Percentiles rank a stretch among this genome's conserved stretches.
Conservation (phyloP, 2,888 invertebrate species). For the Drosophila ustulata region DNA sequence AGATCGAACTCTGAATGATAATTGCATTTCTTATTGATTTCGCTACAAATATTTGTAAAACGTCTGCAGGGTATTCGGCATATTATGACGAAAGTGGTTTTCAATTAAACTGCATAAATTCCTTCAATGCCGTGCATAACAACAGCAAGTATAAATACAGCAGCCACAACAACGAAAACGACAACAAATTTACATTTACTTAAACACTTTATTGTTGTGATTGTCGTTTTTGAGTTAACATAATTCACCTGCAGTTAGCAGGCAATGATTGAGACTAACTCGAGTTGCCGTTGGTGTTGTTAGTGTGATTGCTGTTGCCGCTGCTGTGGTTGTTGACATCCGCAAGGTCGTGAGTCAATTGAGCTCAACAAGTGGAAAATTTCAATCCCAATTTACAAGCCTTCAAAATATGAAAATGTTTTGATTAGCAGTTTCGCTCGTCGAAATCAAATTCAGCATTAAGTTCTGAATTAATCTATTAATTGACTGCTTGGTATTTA, state of each 20-base stretch:
- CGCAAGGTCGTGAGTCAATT: slow-evolving; percentile 53
- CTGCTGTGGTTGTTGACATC: slow-evolving; percentile 36
- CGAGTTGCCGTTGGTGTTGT: slow-evolving; percentile 8
- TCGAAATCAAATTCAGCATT: neutral
- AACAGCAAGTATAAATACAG: slow-evolving; percentile 32
- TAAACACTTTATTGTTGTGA: slow-evolving; percentile 40
- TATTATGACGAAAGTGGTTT: slow-evolving; percentile 44
- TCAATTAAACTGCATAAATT: slow-evolving; percentile 78
- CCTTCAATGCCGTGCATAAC: slow-evolving; percentile 61
- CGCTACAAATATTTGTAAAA: too few species aligned
- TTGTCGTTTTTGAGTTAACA: slow-evolving; percentile 45
- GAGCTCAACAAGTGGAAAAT: slow-evolving; percentile 42
- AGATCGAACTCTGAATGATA: too few species aligned
- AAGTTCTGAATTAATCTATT: neutral
- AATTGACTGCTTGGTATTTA: neutral
- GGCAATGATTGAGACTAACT: slow-evolving; percentile 37
- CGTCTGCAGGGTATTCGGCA: neutral
- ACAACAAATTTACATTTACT: slow-evolving; percentile 41
- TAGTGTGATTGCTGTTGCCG: slow-evolving; percentile 6
- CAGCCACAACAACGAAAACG: slow-evolving; percentile 20
- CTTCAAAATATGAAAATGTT: slow-evolving; percentile 19
- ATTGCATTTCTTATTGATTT: too few species aligned
- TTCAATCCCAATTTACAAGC: slow-evolving; percentile 14
- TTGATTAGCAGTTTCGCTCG: too few species aligned
- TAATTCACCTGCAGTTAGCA: slow-evolving; percentile 52